Evolutionary conservation across 2,888 invertebrate genomes (phyloP), one percentile per base, ranked within the genome.

Genomic region (Harmothoe impar): DNA sequence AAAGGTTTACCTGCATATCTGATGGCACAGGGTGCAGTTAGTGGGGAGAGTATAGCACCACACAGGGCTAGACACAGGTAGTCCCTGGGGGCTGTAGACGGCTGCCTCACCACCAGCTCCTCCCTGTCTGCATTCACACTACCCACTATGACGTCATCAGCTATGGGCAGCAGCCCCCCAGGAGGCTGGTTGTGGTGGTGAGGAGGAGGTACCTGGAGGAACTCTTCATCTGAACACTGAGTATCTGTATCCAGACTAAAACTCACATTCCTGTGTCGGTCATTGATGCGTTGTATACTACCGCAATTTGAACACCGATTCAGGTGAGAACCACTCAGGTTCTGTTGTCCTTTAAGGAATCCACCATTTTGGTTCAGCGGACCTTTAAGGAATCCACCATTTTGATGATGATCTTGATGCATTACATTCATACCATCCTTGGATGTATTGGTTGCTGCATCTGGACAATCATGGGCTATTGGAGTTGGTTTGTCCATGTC

Each of bases 1-100:
- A n/a, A n/a, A n/a, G n/a, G n/a, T n/a, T n/a, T 72, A 72, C 72
- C 29, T 72, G 72, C 20, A 29, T 72, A 72, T 25, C 31, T 72
- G 72, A 72, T 29, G 5, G 72, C 72, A 29, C 72, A 72, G 3
- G 29, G 12, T 5, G 15, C 72, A 25, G 72, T 72, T 5, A 72
- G 72, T 0, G 72, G 72, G 25, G n/a, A 72, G 1, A 72, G 72
- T 15, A 72, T 0, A 15, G 5, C 0, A 15, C 72, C 72, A 15
- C 5, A 25, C 29, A 29, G 3, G 25, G 72, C 72, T 29, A 72
- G 17, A 15, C 25, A 25, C 72, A 72, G 29, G 72, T 72, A 29
- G 29, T 72, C 72, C 72, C 72, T 25, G 29, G 29, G 29, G 5
- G 15, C 43, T 29, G 0, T 25, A 3, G 25, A 25, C 29, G 17